Conservation (phyloP, 2,888 invertebrate genomes). For the Lamproptera curius region DNA sequence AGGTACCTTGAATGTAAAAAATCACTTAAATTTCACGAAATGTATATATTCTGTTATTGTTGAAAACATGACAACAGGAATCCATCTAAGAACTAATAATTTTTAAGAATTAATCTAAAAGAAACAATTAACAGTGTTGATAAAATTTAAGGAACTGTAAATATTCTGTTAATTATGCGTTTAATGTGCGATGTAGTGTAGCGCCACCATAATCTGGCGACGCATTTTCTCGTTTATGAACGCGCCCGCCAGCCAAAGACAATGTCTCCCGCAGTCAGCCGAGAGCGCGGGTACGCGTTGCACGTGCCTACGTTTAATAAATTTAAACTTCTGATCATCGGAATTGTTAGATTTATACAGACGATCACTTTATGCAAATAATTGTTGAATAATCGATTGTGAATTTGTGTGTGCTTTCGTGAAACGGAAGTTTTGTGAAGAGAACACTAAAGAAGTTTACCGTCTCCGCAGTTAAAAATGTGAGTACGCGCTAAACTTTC, state of each 20-base stretch:
- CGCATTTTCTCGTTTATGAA: constrained; percentile 32
- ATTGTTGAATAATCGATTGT: constrained; percentile 6
- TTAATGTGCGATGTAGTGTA: no score
- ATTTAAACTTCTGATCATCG: constrained; percentile 30
- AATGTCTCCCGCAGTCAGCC: constrained; percentile 32
- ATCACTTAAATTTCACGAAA: no score
- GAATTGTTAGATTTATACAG: constrained; percentile 23
- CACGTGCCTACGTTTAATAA: constrained; percentile 31
- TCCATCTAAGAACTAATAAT: no score
- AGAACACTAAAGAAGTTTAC: constrained; percentile 12
- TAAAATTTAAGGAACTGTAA: no score
- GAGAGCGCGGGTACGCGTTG: constrained; percentile 35
- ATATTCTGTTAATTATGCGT: no score
- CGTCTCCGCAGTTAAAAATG: constrained; percentile 3
- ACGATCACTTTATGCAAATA: not conserved
- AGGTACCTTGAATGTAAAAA: no score
- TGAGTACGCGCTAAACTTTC: constrained; percentile 18
- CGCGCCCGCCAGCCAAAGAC: constrained; percentile 15
- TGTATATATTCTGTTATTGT: no score
- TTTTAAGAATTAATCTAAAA: no score
- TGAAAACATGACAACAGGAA: no score
- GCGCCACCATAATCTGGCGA: constrained; percentile 21
- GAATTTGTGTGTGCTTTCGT: constrained; percentile 18
- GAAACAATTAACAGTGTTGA: no score
- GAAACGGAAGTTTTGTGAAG: constrained; percentile 14